Percentiles rank a stretch among this genome's conserved stretches.
Conservation (phyloP, 2,888 invertebrate species). For the Leptinotarsa haldemani region DNA sequence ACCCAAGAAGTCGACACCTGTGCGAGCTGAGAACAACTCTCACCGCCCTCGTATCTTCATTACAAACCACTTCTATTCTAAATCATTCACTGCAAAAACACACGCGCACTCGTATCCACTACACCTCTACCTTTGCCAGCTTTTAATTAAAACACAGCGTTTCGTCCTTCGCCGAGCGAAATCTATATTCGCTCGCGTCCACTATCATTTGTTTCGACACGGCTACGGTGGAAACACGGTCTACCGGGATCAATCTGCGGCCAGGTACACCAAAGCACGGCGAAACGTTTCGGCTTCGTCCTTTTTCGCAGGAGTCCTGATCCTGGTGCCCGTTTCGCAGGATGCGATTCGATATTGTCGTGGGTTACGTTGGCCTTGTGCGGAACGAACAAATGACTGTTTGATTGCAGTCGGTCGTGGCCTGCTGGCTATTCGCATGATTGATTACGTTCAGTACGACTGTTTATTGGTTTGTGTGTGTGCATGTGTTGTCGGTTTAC, state of each 20-base stretch:
- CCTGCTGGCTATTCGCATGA: slow-evolving; percentile 52
- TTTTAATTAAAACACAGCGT: slow-evolving; percentile 15
- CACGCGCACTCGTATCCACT: slow-evolving; percentile 9
- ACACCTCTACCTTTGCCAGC: slow-evolving; percentile 24
- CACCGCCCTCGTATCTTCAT: slow-evolving; percentile 7
- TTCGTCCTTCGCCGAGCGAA: slow-evolving; percentile 15
- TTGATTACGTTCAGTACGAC: slow-evolving; percentile 49
- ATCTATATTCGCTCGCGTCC: slow-evolving; percentile 7
- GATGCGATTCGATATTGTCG: slow-evolving; percentile 21
- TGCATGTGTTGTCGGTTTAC: slow-evolving; percentile 25
- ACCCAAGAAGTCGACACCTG: no score
- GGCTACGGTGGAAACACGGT: neutral
- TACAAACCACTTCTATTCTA: slow-evolving; percentile 3
- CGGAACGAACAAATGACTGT: slow-evolving; percentile 57
- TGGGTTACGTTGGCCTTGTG: slow-evolving; percentile 60
- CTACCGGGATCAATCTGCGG: neutral
- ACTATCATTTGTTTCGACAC: slow-evolving; percentile 19
- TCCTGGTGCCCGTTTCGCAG: slow-evolving; percentile 33
- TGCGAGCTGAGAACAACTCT: neutral
- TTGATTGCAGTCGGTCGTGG: slow-evolving; percentile 60
- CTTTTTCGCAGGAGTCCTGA: slow-evolving; percentile 21
- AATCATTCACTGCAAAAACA: slow-evolving; percentile 2
- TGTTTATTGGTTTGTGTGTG: slow-evolving; percentile 29
- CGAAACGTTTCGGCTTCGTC: neutral
- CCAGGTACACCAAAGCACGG: slow-evolving; percentile 3